These are phyloP conservation scores for Anastatus disparis DNA, from an alignment of 1,140 invertebrate species.

Conservation along the genomic window DNA sequence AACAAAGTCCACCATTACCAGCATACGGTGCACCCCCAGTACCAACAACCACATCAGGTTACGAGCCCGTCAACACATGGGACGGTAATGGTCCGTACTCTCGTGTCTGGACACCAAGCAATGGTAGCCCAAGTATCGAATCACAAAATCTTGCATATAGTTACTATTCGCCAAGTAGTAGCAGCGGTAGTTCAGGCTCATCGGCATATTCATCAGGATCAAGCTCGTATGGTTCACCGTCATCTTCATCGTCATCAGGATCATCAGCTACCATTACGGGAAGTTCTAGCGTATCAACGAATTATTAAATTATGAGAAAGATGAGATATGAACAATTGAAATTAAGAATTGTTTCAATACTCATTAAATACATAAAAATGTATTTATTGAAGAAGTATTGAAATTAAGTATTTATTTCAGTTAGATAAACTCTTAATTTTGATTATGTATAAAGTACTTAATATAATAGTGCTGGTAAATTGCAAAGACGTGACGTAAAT, in stretches of 20 bases:
- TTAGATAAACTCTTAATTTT: not conserved
- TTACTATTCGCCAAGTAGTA: conserved; percentile 75
- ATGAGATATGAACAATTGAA: not conserved
- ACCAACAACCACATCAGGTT: conserved; percentile 70
- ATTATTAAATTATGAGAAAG: conserved; percentile 11
- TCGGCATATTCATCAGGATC: conserved; percentile 65
- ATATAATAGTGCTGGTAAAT: too few relatives aligned
- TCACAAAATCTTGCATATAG: conserved; percentile 81
- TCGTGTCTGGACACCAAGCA: conserved; percentile 75
- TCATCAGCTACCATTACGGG: conserved; percentile 37
- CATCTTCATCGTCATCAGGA: conserved; percentile 66
- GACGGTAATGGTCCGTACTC: conserved; percentile 78
- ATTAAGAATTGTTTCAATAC: not conserved
- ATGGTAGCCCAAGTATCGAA: conserved; percentile 58
- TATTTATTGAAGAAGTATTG: not conserved
- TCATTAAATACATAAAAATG: not conserved
- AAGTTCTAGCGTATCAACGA: conserved; percentile 3
- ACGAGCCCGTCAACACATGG: conserved; percentile 69
- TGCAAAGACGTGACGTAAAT: too few relatives aligned
- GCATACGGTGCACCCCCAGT: conserved; percentile 71
- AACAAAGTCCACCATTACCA: conserved; percentile 74
- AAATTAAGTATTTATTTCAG: not conserved
- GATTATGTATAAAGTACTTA: too few relatives aligned
- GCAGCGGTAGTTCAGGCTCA: conserved; percentile 58
- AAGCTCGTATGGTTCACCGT: conserved; percentile 68